These are phyloP conservation scores for Sinopyrophorus schimmeli DNA, from an alignment of 2,888 invertebrate genomes.

Conservation along the genomic window DNA sequence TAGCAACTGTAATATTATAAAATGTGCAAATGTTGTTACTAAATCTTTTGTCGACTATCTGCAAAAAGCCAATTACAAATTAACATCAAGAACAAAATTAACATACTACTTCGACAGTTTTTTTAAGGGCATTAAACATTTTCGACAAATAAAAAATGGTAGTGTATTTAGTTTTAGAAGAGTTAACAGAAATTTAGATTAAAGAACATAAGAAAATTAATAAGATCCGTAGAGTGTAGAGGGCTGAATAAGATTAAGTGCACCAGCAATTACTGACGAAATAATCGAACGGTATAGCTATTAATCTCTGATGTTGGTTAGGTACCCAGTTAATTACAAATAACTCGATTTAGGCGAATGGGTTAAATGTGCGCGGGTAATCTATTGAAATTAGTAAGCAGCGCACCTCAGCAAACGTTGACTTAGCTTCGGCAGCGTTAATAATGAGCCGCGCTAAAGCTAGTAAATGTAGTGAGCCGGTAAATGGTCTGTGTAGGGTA, in stretches of 20 bases:
- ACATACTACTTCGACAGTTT: too few species aligned
- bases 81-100: too few species aligned
- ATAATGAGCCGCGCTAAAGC: constrained; percentile 49
- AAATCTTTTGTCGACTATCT: too few species aligned
- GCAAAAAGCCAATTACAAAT: too few species aligned
- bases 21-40: too few species aligned
- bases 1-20: too few species aligned
- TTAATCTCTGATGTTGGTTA: constrained; percentile 43
- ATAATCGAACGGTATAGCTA: constrained; percentile 42
- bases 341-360: constrained; percentile 57
- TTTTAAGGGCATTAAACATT: too few species aligned
- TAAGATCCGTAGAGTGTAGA: constrained; percentile 10
- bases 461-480: constrained; percentile 54
- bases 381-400: constrained; percentile 58
- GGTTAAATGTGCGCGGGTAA: constrained; percentile 57
- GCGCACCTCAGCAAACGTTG: constrained; percentile 56
- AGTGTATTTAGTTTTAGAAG: too few species aligned
- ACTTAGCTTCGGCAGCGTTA: constrained; percentile 52
- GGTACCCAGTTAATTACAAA: constrained; percentile 57
- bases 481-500: constrained; percentile 55
- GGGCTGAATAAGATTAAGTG: constrained; percentile 25
- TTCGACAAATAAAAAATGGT: too few species aligned
- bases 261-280: constrained; percentile 40
- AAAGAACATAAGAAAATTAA: background rate
- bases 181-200: too few species aligned